Evolutionary conservation across 2,888 invertebrate species (phyloP).

Genomic region (Imbricaverruca yamaguchii): DNA sequence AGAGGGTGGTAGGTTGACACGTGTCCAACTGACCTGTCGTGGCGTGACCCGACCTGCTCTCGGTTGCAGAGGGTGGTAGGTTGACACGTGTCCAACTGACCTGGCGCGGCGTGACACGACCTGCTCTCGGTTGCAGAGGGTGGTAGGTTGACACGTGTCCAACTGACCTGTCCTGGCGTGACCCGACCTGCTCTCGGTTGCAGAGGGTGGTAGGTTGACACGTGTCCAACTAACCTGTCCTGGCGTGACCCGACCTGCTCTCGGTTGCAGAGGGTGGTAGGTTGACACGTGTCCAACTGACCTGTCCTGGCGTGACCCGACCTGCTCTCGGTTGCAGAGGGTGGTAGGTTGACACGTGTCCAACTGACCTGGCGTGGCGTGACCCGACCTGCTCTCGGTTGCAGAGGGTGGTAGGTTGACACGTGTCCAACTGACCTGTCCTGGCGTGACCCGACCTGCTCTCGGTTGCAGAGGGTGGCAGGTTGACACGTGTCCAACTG

Average conservation of each 20-base stretch:
- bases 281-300: too few species aligned
- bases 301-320: neutral
- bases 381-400: neutral
- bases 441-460: neutral
- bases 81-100: conserved; percentile 44
- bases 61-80: conserved; percentile 70
- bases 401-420: neutral
- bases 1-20: neutral
- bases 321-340: conserved; percentile 53
- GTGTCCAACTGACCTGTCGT: too few species aligned
- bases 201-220: conserved; percentile 84
- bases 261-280: neutral
- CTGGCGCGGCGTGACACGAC: neutral
- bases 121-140: neutral
- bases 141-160: neutral
- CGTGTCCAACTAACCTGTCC: neutral
- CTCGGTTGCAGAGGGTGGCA: conserved; percentile 66
- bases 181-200: neutral
- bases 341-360: conserved; percentile 68
- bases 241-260: neutral
- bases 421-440: too few species aligned
- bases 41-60: neutral
- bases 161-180: neutral
- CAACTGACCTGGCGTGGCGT: neutral
- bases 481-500: conserved; percentile 49